These are phyloP conservation scores for Drosophila athabasca DNA, from an alignment of 1,140 invertebrate genomes.

Conservation along the genomic window DNA sequence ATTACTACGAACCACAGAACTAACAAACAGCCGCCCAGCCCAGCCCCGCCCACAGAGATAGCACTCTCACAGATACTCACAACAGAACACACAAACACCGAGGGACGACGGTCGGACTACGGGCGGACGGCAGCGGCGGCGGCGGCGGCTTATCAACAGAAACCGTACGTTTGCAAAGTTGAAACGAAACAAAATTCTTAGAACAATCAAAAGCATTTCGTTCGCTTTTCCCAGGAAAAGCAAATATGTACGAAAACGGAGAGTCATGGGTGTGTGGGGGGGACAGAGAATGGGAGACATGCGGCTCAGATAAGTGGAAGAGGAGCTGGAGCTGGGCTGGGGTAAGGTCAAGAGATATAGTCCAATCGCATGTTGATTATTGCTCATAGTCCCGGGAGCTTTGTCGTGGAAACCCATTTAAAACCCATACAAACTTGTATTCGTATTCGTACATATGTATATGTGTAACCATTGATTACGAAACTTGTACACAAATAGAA, in stretches of 20 bases:
- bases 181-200: conserved; percentile 60
- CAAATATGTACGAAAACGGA: conserved; percentile 55
- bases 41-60: conserved; percentile 21
- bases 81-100: conserved; percentile 6
- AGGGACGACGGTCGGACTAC: no score
- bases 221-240: conserved; percentile 68
- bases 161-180: conserved; percentile 60
- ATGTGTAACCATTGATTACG: conserved; percentile 9
- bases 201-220: conserved; percentile 79
- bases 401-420: neutral
- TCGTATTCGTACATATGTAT: no score
- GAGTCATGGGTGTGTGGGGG: neutral
- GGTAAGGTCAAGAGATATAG: conserved; percentile 35
- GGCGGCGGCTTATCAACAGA: conserved; percentile 35
- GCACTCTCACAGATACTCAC: conserved; percentile 16
- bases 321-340: neutral
- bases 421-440: conserved; percentile 3
- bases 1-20: conserved; percentile 64
- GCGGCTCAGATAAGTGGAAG: conserved; percentile 32
- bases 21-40: conserved; percentile 22
- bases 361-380: conserved; percentile 19
- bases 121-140: neutral
- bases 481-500: conserved; percentile 24
- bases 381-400: conserved; percentile 18
- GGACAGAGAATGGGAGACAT: conserved; percentile 2